Evolutionary conservation across 2,888 invertebrate species (phyloP).

Genomic region (Sericinus montela): DNA sequence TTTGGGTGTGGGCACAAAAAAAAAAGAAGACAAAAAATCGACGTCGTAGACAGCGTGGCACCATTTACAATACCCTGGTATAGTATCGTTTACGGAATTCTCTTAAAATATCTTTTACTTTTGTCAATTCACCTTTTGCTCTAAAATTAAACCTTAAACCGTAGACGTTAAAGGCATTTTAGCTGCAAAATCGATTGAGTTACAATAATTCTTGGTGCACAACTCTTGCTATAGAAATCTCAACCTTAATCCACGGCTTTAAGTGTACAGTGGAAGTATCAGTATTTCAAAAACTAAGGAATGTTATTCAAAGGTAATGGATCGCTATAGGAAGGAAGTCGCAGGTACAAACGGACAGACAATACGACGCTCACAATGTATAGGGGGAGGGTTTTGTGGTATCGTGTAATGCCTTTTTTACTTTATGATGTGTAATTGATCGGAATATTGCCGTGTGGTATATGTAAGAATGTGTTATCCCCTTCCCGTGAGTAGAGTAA

Average conservation of each 20-base stretch:
- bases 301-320: conserved; percentile 71
- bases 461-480: too few species aligned
- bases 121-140: background rate
- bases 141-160: background rate
- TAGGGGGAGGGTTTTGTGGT: background rate
- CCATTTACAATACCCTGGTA: background rate
- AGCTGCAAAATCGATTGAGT: background rate
- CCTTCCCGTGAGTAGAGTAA: too few species aligned
- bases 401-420: background rate
- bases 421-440: conserved; percentile 3
- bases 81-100: conserved; percentile 1
- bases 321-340: conserved; percentile 75
- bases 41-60: conserved; percentile 14
- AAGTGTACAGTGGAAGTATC: conserved; percentile 42
- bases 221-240: background rate
- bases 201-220: background rate
- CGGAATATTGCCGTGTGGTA: background rate
- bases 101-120: background rate
- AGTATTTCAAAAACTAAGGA: conserved; percentile 63
- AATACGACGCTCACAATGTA: conserved; percentile 23
- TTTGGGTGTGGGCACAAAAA: conserved; percentile 8
- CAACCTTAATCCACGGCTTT: background rate
- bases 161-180: background rate
- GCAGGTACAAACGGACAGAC: conserved; percentile 58
- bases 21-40: conserved; percentile 9